A percentile compares a stretch with the other conserved stretches of the same genome.
Conservation (phyloP, 92 coral and sea anemone genomes). For the Porites cylindrica region DNA sequence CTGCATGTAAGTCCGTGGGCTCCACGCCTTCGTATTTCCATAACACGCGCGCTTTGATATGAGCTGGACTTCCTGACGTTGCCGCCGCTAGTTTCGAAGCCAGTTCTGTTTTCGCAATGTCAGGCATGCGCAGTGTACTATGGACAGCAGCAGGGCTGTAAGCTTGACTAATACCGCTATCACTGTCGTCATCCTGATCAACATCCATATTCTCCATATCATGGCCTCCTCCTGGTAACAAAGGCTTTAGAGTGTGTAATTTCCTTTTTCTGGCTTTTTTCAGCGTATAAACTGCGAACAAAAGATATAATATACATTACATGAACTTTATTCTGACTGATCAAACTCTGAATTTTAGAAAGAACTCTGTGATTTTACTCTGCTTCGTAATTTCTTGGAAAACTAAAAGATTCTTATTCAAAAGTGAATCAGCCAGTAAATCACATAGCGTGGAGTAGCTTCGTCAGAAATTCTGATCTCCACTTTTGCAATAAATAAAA, state of each 20-base stretch:
- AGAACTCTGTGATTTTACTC: background rate
- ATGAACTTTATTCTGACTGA: background rate
- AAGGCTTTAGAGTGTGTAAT: constrained; percentile 69
- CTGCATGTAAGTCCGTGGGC: constrained; percentile 63
- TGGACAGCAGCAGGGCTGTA: constrained; percentile 46
- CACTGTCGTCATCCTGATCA: constrained; percentile 82
- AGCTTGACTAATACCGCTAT: constrained; percentile 86
- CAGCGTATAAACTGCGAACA: constrained; percentile 73
- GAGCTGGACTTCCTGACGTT: constrained; percentile 62
- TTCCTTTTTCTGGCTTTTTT: constrained; percentile 78
- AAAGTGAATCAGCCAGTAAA: too few relatives aligned
- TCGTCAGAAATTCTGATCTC: too few relatives aligned
- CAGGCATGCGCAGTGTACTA: constrained; percentile 69
- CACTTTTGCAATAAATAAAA: too few relatives aligned
- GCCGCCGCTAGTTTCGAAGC: constrained; percentile 66
- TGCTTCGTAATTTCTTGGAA: too few relatives aligned
- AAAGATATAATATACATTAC: background rate
- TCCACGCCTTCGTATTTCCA: constrained; percentile 69
- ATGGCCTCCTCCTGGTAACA: constrained; percentile 47
- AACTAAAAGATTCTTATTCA: too few relatives aligned
- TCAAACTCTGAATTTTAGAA: background rate
- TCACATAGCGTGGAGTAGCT: too few relatives aligned
- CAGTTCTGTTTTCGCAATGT: constrained; percentile 84
- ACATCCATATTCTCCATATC: constrained; percentile 19
- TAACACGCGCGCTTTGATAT: constrained; percentile 68